Evolutionary conservation across 2,888 invertebrate genomes (phyloP).

Genomic region (Leucozona laternaria): DNA sequence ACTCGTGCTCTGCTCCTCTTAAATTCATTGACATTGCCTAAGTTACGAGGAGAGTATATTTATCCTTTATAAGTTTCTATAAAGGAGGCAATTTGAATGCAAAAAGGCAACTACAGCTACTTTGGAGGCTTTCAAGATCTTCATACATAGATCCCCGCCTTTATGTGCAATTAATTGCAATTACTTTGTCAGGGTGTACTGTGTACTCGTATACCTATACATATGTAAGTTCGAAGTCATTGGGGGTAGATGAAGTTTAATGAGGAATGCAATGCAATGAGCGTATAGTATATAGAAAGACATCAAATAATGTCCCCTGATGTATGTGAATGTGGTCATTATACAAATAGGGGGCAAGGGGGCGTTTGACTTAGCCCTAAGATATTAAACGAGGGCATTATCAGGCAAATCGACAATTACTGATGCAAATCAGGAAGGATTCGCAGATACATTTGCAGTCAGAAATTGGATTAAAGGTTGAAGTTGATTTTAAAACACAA

Average conservation of each 20-base stretch:
- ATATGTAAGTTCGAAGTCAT: neutral
- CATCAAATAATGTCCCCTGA: slow-evolving; percentile 37
- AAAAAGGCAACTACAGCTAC: slow-evolving; percentile 52
- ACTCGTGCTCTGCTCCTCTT: neutral
- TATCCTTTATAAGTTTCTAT: slow-evolving; percentile 38
- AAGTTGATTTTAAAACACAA: neutral
- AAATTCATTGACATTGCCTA: neutral
- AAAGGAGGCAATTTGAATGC: slow-evolving; percentile 72
- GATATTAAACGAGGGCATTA: slow-evolving; percentile 36
- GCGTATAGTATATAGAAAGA: neutral
- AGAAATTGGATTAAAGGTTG: slow-evolving; percentile 4
- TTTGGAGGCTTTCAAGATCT: slow-evolving; percentile 23
- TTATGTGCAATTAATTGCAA: slow-evolving; percentile 75
- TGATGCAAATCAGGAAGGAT: slow-evolving; percentile 41
- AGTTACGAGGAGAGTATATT: too few relatives aligned
- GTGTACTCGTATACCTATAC: too few relatives aligned
- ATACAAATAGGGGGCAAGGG: slow-evolving; percentile 18
- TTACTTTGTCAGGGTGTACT: slow-evolving; percentile 55
- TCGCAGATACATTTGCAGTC: neutral
- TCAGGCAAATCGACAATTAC: slow-evolving; percentile 64
- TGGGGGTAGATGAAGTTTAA: neutral
- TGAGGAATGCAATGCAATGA: slow-evolving; percentile 5
- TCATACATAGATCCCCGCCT: slow-evolving; percentile 43
- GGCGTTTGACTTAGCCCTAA: slow-evolving; percentile 27
- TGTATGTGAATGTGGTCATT: slow-evolving; percentile 42